phyloP scores from a whole-genome alignment of 1,140 invertebrate genomes.

The Penaeus japonicus region DNA sequence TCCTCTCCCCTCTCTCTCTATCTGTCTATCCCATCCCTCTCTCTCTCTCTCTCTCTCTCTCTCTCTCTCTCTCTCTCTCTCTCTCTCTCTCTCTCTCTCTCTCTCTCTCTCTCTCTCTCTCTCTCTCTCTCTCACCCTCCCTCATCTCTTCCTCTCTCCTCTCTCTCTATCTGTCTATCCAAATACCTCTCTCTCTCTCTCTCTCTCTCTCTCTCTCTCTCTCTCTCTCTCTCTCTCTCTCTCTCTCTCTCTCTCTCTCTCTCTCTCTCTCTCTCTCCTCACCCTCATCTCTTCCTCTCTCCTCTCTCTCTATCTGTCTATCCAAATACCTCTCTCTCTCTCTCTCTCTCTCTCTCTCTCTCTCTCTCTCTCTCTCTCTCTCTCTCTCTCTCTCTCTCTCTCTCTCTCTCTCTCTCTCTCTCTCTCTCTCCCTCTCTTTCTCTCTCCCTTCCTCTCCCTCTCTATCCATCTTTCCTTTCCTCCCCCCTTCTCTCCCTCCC shows the following conservation, averaged over 20 bases:
- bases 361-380: not conserved
- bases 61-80: too few species aligned
- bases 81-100: not conserved
- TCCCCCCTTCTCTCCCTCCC: not conserved
- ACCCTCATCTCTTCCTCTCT: too few species aligned
- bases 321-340: not conserved
- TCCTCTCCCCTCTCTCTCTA: not conserved
- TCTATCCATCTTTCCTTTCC: too few species aligned
- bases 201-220: too few species aligned
- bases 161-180: not conserved
- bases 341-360: not conserved
- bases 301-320: too few species aligned
- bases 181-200: not conserved
- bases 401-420: not conserved
- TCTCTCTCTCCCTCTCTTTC: too few species aligned
- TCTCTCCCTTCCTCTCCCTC: not conserved
- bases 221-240: not conserved
- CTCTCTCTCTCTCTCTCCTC: not conserved
- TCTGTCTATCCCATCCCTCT: not conserved
- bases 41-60: too few species aligned
- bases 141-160: too few species aligned
- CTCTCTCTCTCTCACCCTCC: not conserved
- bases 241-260: not conserved
- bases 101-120: not conserved
- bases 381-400: not conserved